A percentile compares a stretch with the other conserved stretches of the same genome.
These are phyloP conservation scores for Lobophora halterata DNA, from an alignment of 2,888 invertebrate species.

Conservation along the genomic window DNA sequence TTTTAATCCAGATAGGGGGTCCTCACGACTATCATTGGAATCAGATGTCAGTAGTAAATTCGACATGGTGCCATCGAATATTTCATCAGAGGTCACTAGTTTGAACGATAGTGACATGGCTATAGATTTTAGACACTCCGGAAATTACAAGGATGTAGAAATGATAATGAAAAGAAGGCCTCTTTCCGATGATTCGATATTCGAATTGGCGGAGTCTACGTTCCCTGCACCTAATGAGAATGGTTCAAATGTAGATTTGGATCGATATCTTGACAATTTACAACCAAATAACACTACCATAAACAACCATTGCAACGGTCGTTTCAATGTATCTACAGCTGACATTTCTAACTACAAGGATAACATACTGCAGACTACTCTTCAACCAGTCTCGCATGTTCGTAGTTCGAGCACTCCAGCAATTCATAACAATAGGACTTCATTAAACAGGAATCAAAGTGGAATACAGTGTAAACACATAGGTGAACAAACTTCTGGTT, in stretches of 20 bases:
- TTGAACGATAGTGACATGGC: constrained; percentile 70
- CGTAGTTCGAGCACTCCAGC: constrained; percentile 67
- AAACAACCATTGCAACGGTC: constrained; percentile 32
- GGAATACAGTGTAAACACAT: constrained; percentile 44
- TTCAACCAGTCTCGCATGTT: constrained; percentile 41
- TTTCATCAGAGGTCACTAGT: constrained; percentile 67
- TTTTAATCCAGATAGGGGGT: constrained; percentile 70
- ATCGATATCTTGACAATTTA: constrained; percentile 84
- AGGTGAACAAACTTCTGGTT: constrained; percentile 52
- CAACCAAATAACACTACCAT: constrained; percentile 62
- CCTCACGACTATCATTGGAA: constrained; percentile 70
- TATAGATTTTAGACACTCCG: constrained; percentile 76
- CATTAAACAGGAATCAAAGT: constrained; percentile 36
- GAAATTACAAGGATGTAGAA: constrained; percentile 76
- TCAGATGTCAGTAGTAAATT: constrained; percentile 77
- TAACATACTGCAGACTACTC: constrained; percentile 42
- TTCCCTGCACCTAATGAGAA: constrained; percentile 74
- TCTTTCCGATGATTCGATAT: constrained; percentile 87
- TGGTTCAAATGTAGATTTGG: constrained; percentile 82
- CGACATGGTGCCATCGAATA: constrained; percentile 65
- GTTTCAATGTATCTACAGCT: constrained; percentile 40
- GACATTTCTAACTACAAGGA: constrained; percentile 47
- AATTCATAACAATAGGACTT: constrained; percentile 39
- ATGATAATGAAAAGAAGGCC: constrained; percentile 85
- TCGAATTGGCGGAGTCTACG: constrained; percentile 83